These are phyloP conservation scores for Cuniculus paca DNA, from an alignment of 2,797 vertebrate genomes.

Conservation along the genomic window DNA sequence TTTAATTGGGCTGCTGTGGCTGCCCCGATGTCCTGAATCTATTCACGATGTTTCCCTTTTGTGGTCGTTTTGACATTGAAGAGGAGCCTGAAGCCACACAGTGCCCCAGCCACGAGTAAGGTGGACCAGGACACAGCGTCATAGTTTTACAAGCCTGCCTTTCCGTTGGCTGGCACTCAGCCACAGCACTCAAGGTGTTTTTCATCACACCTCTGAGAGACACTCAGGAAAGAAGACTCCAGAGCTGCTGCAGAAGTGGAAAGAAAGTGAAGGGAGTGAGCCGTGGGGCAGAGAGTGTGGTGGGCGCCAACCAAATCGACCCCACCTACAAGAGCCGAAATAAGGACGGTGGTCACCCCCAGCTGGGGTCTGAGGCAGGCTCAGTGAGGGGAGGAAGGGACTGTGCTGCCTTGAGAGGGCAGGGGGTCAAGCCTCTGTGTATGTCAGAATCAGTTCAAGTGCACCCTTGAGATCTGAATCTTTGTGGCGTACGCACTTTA, in stretches of 20 bases:
- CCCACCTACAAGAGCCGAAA: not conserved
- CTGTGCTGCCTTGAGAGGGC: not conserved
- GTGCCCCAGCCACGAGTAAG: too few species aligned
- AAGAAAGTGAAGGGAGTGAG: not conserved
- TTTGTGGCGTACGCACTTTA: not conserved
- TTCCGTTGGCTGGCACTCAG: not conserved
- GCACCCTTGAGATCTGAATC: not conserved
- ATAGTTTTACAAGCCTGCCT: too few species aligned
- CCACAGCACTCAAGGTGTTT: not conserved
- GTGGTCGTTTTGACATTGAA: too few species aligned
- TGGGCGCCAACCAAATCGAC: not conserved
- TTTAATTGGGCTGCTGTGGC: too few species aligned
- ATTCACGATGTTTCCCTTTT: too few species aligned
- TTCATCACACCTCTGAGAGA: not conserved
- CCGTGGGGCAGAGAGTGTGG: too few species aligned
- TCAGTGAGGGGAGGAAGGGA: not conserved
- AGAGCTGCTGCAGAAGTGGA: too few species aligned
- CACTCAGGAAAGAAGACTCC: too few species aligned
- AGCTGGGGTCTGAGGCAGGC: not conserved
- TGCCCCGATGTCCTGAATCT: too few species aligned
- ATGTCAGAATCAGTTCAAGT: not conserved
- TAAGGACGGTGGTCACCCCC: not conserved
- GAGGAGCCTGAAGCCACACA: not conserved
- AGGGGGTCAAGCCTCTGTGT: not conserved
- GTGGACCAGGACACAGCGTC: too few species aligned